phyloP scores from a whole-genome alignment of 1,140 invertebrate genomes.

The Microvelia longipes region DNA sequence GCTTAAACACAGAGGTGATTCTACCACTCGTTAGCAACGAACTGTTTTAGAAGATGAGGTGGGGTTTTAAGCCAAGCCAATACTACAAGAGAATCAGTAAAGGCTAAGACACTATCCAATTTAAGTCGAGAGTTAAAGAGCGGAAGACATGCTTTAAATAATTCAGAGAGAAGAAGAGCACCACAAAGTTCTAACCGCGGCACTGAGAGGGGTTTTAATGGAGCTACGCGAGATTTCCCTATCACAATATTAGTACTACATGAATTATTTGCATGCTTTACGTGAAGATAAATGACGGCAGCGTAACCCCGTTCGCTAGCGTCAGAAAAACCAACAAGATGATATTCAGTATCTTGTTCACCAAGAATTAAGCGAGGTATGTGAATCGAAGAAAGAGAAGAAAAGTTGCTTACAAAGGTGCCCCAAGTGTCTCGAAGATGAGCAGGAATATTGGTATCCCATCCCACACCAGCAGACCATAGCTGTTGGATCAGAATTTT shows the following conservation, averaged over 20 bases:
- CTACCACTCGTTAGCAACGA: background rate
- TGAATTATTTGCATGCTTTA: background rate
- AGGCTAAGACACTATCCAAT: conserved; percentile 28
- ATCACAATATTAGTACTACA: background rate
- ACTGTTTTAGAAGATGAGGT: background rate
- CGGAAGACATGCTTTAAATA: background rate
- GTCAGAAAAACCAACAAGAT: conserved; percentile 26
- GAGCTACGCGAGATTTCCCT: background rate
- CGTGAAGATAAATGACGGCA: conserved; percentile 20
- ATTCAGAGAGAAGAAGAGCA: background rate
- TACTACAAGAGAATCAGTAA: conserved; percentile 22
- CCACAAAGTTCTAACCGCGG: background rate
- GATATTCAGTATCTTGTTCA: background rate
- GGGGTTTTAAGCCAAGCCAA: background rate
- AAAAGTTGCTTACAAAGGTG: background rate
- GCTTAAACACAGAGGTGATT: background rate
- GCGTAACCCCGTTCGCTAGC: conserved; percentile 23
- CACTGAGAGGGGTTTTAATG: background rate
- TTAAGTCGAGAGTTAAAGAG: conserved; percentile 28
- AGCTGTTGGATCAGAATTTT: conserved; percentile 10
- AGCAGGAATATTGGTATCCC: background rate
- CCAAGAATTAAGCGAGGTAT: background rate
- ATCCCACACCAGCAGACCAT: background rate
- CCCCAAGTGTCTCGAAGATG: background rate
- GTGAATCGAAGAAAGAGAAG: background rate